phyloP scores from a whole-genome alignment of 2,888 invertebrate genomes.

The Pachycephus smyrnensis region DNA sequence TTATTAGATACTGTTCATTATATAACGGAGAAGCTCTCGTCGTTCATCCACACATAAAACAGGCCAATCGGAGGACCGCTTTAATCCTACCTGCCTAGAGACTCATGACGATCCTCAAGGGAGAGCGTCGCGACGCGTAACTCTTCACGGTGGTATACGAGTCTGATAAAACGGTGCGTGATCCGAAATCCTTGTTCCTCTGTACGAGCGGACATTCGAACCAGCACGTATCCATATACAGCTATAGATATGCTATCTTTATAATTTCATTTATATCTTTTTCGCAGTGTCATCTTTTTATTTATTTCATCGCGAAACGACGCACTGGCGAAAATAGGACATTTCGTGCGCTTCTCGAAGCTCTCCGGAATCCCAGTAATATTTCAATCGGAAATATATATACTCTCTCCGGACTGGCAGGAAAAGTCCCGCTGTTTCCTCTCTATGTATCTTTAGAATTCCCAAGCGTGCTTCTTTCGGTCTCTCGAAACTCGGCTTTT shows the following conservation, averaged over 20 bases:
- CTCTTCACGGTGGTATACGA: neutral
- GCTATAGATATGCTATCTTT: neutral
- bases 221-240: neutral
- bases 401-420: neutral
- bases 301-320: neutral
- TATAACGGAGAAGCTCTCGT: neutral
- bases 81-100: neutral
- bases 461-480: too few relatives aligned
- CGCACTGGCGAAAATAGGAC: neutral
- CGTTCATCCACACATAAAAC: neutral
- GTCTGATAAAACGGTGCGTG: neutral
- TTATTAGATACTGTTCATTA: neutral
- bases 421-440: neutral
- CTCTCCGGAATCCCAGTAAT: neutral
- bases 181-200: neutral
- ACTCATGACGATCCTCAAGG: neutral
- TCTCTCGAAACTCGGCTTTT: neutral
- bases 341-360: neutral
- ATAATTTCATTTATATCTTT: neutral
- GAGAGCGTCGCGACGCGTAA: neutral
- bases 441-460: neutral
- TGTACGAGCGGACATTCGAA: neutral
- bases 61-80: neutral
- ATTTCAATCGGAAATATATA: neutral
- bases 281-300: neutral